Evolutionary conservation across 2,113 vertebrate species (phyloP).

Genomic region (Prochilodus magdalenae): DNA sequence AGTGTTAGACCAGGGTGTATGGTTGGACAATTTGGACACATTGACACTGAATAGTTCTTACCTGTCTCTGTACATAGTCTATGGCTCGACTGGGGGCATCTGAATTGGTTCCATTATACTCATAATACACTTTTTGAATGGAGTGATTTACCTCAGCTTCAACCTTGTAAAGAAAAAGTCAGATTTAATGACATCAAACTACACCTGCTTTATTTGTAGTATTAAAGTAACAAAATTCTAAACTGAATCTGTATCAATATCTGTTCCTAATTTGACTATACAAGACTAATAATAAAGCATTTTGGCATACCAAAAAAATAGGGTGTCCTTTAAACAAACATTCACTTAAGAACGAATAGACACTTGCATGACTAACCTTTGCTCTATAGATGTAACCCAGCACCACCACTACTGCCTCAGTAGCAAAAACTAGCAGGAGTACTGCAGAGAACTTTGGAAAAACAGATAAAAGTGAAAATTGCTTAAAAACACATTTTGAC

Average conservation of each 20-base stretch:
- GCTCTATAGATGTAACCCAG: slow-evolving; percentile 96
- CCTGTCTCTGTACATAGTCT: slow-evolving; percentile 97
- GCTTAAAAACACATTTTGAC: too few species aligned
- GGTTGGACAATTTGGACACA: background rate
- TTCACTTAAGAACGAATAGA: background rate
- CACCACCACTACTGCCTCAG: slow-evolving; percentile 94
- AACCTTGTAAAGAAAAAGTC: slow-evolving; percentile 77
- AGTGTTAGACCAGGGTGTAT: background rate
- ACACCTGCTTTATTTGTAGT: background rate
- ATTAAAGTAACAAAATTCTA: background rate
- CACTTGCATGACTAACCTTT: slow-evolving; percentile 81
- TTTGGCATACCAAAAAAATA: too few species aligned
- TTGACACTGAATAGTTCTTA: slow-evolving; percentile 66
- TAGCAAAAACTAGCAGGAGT: slow-evolving; percentile 89
- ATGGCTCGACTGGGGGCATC: slow-evolving; percentile 96
- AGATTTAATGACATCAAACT: background rate
- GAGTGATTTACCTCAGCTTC: slow-evolving; percentile 92
- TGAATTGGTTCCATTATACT: slow-evolving; percentile 91
- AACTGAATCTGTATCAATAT: too few species aligned
- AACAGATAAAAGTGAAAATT: background rate
- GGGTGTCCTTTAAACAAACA: too few species aligned
- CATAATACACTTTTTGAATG: slow-evolving; percentile 91
- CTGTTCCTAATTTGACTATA: too few species aligned
- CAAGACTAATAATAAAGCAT: too few species aligned
- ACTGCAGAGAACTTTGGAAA: slow-evolving; percentile 41